phyloP scores from a whole-genome alignment of 1,140 invertebrate species.

The Drosophila watanabei region DNA sequence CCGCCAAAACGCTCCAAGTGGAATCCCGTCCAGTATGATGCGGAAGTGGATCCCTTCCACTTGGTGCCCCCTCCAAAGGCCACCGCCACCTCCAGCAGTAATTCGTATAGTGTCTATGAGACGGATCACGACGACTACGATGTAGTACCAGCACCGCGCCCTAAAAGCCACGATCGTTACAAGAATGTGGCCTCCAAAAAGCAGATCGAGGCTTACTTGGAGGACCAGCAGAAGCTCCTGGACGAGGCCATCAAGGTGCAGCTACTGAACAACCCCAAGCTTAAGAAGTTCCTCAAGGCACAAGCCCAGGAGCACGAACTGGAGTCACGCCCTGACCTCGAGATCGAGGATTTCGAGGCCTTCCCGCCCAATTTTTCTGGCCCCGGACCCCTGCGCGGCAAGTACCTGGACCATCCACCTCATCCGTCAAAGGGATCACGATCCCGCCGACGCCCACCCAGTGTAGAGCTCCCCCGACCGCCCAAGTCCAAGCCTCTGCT shows the following conservation, averaged over 20 bases:
- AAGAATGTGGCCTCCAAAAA: slow-evolving; percentile 81
- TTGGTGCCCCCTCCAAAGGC: slow-evolving; percentile 70
- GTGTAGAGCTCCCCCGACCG: slow-evolving; percentile 47
- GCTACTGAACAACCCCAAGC: slow-evolving; percentile 74
- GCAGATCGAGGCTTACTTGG: slow-evolving; percentile 77
- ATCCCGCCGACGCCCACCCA: slow-evolving; percentile 51
- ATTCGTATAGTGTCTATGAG: slow-evolving; percentile 73
- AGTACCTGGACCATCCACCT: slow-evolving; percentile 43
- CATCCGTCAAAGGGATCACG: slow-evolving; percentile 45
- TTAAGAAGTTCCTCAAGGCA: slow-evolving; percentile 75
- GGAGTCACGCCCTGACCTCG: slow-evolving; percentile 65
- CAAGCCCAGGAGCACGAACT: slow-evolving; percentile 60
- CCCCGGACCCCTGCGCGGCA: slow-evolving; percentile 53
- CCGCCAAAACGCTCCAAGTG: slow-evolving; percentile 65
- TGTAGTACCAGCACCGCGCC: slow-evolving; percentile 40
- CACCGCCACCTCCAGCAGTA: slow-evolving; percentile 47
- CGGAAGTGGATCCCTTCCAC: slow-evolving; percentile 73
- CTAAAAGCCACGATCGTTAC: slow-evolving; percentile 64
- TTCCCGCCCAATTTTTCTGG: slow-evolving; percentile 64
- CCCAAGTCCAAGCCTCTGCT: slow-evolving; percentile 59
- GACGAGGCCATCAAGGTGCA: slow-evolving; percentile 79
- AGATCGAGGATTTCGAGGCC: slow-evolving; percentile 70
- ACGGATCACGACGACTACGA: slow-evolving; percentile 74
- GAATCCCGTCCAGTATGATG: slow-evolving; percentile 62
- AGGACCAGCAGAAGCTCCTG: slow-evolving; percentile 77